phyloP scores from a whole-genome alignment of 2,113 vertebrate genomes.

The Macaca nemestrina region DNA sequence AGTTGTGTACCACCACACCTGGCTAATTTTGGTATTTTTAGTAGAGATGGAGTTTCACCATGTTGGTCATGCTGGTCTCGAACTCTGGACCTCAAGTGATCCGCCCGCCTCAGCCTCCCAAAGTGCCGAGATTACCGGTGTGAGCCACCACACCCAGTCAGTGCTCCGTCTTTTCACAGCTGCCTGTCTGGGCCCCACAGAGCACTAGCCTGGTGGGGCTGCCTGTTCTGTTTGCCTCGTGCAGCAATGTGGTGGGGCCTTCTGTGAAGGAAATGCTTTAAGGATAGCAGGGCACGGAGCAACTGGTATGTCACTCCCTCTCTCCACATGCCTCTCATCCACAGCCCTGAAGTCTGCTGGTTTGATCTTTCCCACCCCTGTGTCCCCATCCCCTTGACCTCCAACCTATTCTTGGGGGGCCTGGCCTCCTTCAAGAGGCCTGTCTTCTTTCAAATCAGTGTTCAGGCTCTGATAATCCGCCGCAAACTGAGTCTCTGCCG shows the following conservation, averaged over 20 bases:
- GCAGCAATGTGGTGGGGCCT: background rate
- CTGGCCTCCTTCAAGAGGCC: too few relatives aligned
- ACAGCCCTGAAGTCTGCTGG: background rate
- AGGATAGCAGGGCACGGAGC: background rate
- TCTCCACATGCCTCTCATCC: background rate
- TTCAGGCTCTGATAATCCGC: background rate
- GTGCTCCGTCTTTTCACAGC: background rate
- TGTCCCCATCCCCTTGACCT: background rate
- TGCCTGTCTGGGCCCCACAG: background rate
- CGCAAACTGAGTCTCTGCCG: background rate
- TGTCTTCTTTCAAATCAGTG: background rate
- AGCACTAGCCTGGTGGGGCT: background rate
- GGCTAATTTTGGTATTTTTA: too few relatives aligned
- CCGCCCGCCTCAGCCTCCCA: too few relatives aligned
- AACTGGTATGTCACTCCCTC: background rate
- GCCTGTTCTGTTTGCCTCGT: background rate
- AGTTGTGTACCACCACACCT: too few relatives aligned
- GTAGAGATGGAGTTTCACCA: too few relatives aligned
- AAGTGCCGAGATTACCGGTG: too few relatives aligned
- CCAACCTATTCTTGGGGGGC: too few relatives aligned
- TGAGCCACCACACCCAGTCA: too few relatives aligned
- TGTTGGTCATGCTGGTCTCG: too few relatives aligned
- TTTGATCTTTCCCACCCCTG: rapidly evolving
- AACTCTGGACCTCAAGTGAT: too few relatives aligned
- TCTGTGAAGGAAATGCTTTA: background rate